Conservation (phyloP, 2,113 vertebrate species). For the Perca fluviatilis region DNA sequence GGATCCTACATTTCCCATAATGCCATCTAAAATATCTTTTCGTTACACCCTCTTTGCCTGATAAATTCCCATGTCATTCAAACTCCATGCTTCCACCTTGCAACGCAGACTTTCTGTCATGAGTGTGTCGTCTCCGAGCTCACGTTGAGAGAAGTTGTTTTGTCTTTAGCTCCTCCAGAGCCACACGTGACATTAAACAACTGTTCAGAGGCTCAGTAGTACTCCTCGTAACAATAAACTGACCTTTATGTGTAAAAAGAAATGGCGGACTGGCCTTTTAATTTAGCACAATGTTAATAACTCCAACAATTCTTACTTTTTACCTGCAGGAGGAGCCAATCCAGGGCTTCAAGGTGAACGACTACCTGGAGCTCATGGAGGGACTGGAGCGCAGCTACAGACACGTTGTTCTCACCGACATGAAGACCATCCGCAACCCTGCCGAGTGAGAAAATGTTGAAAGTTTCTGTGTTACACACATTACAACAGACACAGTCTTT, state of each 20-base stretch:
- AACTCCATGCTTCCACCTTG: not conserved
- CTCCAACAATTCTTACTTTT: not conserved
- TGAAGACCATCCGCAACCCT: slow-evolving; percentile 82
- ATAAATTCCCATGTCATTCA: not conserved
- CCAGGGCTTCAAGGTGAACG: slow-evolving; percentile 88
- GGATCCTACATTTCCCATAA: not conserved
- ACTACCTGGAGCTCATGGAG: slow-evolving; percentile 93
- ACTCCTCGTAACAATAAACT: not conserved
- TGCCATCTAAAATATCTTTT: not conserved
- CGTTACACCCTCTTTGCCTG: not conserved
- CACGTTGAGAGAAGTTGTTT: not conserved
- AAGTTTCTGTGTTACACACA: not conserved
- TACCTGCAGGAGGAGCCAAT: slow-evolving; percentile 92
- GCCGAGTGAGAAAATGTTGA: not conserved
- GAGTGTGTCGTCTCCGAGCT: too few species aligned
- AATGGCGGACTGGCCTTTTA: not conserved
- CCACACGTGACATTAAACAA: not conserved
- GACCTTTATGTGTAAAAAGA: not conserved
- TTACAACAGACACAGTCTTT: not conserved
- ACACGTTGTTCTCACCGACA: slow-evolving; percentile 87
- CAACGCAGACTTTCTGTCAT: not conserved
- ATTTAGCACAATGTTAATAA: not conserved
- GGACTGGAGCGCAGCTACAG: slow-evolving; percentile 89
- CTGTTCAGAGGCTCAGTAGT: not conserved
- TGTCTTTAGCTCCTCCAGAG: not conserved